Evolutionary conservation across 1,140 invertebrate species (phyloP), one percentile per base, ranked within the genome.

Genomic region (Drosophila quadrilineata): DNA sequence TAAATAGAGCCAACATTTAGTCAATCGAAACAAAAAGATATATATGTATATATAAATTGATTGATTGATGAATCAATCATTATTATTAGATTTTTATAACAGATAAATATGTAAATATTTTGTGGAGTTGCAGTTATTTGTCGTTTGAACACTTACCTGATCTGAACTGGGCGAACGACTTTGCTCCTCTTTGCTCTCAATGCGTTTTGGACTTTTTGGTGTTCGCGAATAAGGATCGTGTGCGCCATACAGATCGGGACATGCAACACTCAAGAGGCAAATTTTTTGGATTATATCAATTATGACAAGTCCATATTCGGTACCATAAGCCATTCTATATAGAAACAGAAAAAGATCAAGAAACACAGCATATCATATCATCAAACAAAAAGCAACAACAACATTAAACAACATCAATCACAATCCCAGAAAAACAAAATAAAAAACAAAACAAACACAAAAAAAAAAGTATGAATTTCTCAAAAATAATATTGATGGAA

Each of bases 291-390:
- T 93, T 90, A 97, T 95, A 92, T 99, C 98, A 76, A 99, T 93
- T 90, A 99, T 94, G 79, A 97, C 97, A 82, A 99, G 91, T 67
- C 98, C 97, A 69, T 94, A 94, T 91, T 99, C 97, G 90, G 97
- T 98, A 77, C 98, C 98, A 92, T 98, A 99, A 68, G 97, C 96
- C 93, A 99, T 93, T 88, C 98, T 98, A 91, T 29, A 88, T n/a
- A n/a, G n/a, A n/a, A 87, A 85, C 65, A 77, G 63, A 87, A 72
- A 56, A 73, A 58, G 71, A 63, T 48, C n/a, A n/a, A 58, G 59
- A 62, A 56, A 40, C 70, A 53, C 48, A 56, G 66, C 53, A 65
- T n/a, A n/a, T 70, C 71, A 58, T 79, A 72, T 77, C 57, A 79
- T 79, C 67, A 69, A 77, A 77, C 76, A n/a, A n/a, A n/a, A n/a